Conservation (phyloP, 1,140 invertebrate genomes). For the Pseudomyrmex flavicornis region DNA sequence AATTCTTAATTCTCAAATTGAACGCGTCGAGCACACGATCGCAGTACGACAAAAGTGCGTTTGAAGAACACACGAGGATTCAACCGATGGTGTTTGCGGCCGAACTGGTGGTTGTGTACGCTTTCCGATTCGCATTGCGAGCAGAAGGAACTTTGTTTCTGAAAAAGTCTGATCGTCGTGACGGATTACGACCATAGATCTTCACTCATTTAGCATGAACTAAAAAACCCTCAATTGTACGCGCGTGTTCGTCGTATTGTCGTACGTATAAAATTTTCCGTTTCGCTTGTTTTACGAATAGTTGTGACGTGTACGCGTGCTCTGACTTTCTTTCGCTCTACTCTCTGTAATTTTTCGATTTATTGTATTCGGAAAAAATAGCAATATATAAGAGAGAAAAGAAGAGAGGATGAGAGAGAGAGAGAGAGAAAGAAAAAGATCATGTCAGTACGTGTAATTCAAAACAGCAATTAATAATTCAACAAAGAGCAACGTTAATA, state of each 20-base stretch:
- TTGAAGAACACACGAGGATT: constrained; percentile 32
- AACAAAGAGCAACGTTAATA: no score
- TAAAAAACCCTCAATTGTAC: background rate
- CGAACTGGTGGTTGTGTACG: constrained; percentile 48
- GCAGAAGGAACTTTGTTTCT: background rate
- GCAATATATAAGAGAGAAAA: no score
- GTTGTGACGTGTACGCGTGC: constrained; percentile 35
- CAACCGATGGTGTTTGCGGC: background rate
- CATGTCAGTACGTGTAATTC: no score
- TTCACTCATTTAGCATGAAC: background rate
- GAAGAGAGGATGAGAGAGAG: no score
- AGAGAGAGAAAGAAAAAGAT: no score
- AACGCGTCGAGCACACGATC: no score
- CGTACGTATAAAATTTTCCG: background rate
- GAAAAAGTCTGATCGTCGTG: background rate
- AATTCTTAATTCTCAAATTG: no score
- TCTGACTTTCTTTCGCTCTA: no score
- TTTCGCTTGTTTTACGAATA: constrained; percentile 5
- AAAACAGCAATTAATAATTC: no score
- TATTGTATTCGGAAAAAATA: no score
- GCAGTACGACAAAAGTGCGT: background rate
- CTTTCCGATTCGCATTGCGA: background rate
- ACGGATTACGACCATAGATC: background rate
- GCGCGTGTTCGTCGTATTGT: background rate
- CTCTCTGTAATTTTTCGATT: no score